A percentile compares a stretch with the other conserved stretches of the same genome.
Conservation (phyloP, 2,888 invertebrate species). For the Zaprionus lineosus region DNA sequence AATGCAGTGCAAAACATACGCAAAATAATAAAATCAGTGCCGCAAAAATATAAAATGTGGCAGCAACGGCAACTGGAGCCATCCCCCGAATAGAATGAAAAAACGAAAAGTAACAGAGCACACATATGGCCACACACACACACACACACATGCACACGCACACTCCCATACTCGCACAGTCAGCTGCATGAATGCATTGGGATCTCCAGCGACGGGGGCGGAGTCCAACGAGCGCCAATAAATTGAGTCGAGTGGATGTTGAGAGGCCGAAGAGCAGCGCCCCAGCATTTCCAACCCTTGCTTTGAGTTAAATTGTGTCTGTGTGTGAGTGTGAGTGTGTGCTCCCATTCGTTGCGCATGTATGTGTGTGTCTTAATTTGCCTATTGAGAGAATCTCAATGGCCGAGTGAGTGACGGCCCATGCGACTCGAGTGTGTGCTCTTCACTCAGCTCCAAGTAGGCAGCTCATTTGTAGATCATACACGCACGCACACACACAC, state of each 20-base stretch:
- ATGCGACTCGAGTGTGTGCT: slow-evolving; percentile 40
- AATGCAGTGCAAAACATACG: slow-evolving; percentile 47
- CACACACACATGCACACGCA: not conserved
- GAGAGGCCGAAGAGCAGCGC: slow-evolving; percentile 32
- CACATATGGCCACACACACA: slow-evolving; percentile 25
- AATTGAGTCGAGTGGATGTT: slow-evolving; percentile 51
- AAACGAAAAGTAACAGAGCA: slow-evolving; percentile 26
- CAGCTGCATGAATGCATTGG: slow-evolving; percentile 38
- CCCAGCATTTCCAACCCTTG: slow-evolving; percentile 53
- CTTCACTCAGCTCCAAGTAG: slow-evolving; percentile 41
- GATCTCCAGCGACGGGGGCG: slow-evolving; percentile 56
- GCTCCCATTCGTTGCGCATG: too few relatives aligned
- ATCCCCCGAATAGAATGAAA: slow-evolving; percentile 27
- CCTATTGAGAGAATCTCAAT: slow-evolving; percentile 67
- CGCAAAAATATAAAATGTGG: slow-evolving; percentile 57
- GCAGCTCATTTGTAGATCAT: slow-evolving; percentile 37
- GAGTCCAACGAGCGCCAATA: slow-evolving; percentile 46
- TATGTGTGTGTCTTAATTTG: slow-evolving; percentile 53
- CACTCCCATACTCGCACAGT: too few relatives aligned
- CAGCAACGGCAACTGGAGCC: slow-evolving; percentile 22
- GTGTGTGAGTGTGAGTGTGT: not conserved
- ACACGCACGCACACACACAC: slow-evolving; percentile 15
- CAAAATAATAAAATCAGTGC: slow-evolving; percentile 63
- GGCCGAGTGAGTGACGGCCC: slow-evolving; percentile 5
- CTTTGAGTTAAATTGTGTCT: slow-evolving; percentile 19